These are phyloP conservation scores for Leptatherina wallacei DNA, from an alignment of 2,797 vertebrate species.

Conservation along the genomic window DNA sequence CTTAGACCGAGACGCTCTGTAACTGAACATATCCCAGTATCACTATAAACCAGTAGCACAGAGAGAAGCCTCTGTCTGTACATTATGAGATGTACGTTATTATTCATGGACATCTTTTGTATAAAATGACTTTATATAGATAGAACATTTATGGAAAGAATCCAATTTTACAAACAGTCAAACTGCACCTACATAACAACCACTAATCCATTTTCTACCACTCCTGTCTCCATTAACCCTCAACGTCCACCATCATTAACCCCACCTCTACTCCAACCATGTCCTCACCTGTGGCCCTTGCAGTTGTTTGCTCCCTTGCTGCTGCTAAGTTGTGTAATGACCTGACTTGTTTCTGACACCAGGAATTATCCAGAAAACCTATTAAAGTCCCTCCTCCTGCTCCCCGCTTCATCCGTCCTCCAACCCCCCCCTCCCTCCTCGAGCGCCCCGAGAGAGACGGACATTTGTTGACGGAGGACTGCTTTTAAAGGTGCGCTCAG, in stretches of 20 bases:
- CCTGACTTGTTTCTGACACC: constrained; percentile 93
- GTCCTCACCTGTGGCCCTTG: constrained; percentile 49
- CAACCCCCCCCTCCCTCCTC: constrained; percentile 39
- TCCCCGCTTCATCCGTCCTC: constrained; percentile 63
- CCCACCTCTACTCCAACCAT: constrained; percentile 22
- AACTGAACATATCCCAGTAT: constrained; percentile 41
- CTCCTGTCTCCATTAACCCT: constrained; percentile 29
- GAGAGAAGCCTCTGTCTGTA: constrained; percentile 39
- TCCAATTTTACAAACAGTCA: constrained; percentile 82
- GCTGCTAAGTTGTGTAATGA: constrained; percentile 79
- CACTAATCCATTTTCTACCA: constrained; percentile 19
- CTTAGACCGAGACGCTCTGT: constrained; percentile 76
- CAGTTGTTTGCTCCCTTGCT: constrained; percentile 61
- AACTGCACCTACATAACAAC: constrained; percentile 63
- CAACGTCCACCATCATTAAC: constrained; percentile 38
- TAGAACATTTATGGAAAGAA: constrained; percentile 70
- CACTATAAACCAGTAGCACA: constrained; percentile 35
- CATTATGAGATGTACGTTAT: constrained; percentile 81
- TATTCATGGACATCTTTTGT: constrained; percentile 82
- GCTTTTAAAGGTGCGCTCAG: constrained; percentile 68
- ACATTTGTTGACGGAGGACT: constrained; percentile 85
- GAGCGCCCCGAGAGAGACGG: constrained; percentile 69
- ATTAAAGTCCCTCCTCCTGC: constrained; percentile 79
- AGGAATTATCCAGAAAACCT: constrained; percentile 99
- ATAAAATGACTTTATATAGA: constrained; percentile 86